Evolutionary conservation across 1,140 invertebrate genomes (phyloP).

Genomic region (Harlomillsia oculata): DNA sequence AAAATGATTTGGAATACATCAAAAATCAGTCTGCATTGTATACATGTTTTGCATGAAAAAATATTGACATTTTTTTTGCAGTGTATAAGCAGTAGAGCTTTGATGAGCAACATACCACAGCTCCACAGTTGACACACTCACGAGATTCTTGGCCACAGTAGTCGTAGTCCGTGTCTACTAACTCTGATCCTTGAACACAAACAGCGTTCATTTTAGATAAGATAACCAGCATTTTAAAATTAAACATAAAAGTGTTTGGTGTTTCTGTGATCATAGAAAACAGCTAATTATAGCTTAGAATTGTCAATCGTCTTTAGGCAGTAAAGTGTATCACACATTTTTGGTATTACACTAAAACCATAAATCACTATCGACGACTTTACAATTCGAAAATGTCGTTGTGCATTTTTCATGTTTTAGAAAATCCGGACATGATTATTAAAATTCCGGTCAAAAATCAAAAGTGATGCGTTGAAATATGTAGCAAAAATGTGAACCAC

Average conservation of each 20-base stretch:
- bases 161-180: conserved; percentile 22
- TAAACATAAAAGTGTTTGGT: neutral
- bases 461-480: too few species aligned
- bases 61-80: neutral
- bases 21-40: neutral
- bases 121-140: conserved; percentile 94
- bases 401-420: too few species aligned
- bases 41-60: conserved; percentile 1
- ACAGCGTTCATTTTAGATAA: neutral
- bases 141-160: conserved; percentile 57
- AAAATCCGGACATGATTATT: too few species aligned
- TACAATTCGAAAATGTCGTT: too few species aligned
- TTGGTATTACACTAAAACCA: too few species aligned
- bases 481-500: too few species aligned
- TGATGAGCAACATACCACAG: conserved; percentile 46
- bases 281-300: neutral
- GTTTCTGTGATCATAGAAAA: neutral
- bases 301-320: neutral
- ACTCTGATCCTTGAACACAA: conserved; percentile 14
- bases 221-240: neutral
- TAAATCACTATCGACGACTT: too few species aligned
- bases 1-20: too few species aligned
- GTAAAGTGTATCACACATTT: too few species aligned
- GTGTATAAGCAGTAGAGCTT: neutral
- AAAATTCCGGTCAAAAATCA: too few species aligned